Percentiles rank a stretch among this genome's conserved stretches.
Conservation (phyloP, 2,888 invertebrate species). For the Alviniconcha strummeri region DNA sequence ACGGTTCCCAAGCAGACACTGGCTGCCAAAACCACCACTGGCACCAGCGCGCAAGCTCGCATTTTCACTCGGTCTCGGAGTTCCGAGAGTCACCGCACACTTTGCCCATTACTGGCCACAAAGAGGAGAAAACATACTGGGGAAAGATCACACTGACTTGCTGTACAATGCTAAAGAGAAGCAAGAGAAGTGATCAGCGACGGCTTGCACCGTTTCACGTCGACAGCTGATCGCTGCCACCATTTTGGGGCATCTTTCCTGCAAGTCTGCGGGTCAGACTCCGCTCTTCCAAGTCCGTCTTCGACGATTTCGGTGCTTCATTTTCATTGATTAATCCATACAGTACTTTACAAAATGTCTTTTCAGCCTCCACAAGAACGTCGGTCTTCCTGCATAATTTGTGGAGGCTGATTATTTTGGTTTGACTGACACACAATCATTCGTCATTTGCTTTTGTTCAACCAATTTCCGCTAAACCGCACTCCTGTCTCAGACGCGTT, state of each 20-base stretch:
- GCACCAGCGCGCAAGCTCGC: slow-evolving; percentile 9
- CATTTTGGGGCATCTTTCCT: slow-evolving; percentile 31
- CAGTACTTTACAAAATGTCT: not conserved
- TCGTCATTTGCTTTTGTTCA: slow-evolving; percentile 41
- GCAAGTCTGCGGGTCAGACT: slow-evolving; percentile 32
- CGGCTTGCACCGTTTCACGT: not conserved
- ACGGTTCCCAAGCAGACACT: slow-evolving; percentile 27
- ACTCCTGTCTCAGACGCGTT: not conserved
- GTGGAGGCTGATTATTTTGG: slow-evolving; percentile 31
- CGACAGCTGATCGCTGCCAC: slow-evolving; percentile 35
- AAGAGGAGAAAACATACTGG: not conserved
- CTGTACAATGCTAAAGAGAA: not conserved
- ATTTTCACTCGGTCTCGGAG: slow-evolving; percentile 13
- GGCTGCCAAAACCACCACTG: slow-evolving; percentile 30
- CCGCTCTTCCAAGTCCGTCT: not conserved
- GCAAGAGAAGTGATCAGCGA: not conserved
- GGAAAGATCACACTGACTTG: not conserved
- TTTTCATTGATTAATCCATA: not conserved
- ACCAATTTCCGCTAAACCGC: slow-evolving; percentile 39
- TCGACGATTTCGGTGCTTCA: slow-evolving; percentile 15
- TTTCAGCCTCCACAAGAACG: not conserved
- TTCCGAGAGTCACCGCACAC: slow-evolving; percentile 14
- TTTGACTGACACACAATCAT: slow-evolving; percentile 31
- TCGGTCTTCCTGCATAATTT: slow-evolving; percentile 17
- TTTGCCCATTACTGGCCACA: slow-evolving; percentile 19